phyloP scores from a whole-genome alignment of 2,888 invertebrate species.

The Clunio marinus region DNA sequence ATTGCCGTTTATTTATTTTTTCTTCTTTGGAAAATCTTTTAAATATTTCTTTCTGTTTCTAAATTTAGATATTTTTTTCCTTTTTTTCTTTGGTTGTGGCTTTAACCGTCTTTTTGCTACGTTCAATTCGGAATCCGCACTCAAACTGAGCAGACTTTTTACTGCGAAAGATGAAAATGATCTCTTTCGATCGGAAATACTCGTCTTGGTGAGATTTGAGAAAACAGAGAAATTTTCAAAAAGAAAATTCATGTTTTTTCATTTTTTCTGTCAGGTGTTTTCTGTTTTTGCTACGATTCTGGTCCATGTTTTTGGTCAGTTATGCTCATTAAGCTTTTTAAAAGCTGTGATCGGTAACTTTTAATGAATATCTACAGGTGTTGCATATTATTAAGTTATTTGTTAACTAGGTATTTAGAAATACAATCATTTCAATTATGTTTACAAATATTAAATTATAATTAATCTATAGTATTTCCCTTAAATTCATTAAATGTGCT shows the following conservation, averaged over 20 bases:
- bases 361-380: no score
- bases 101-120: slow-evolving; percentile 18
- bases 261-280: slow-evolving; percentile 21
- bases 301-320: no score
- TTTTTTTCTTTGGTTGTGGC: neutral
- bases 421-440: no score
- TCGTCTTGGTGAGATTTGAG: neutral
- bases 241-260: slow-evolving; percentile 16
- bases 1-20: neutral
- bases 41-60: slow-evolving; percentile 15
- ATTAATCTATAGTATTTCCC: no score
- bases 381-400: no score
- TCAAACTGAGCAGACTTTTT: slow-evolving; percentile 15
- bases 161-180: neutral
- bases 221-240: neutral
- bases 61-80: slow-evolving; percentile 19
- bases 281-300: neutral
- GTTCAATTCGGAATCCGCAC: neutral
- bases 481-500: no score
- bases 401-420: no score
- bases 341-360: no score
- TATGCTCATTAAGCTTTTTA: no score
- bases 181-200: neutral
- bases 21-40: neutral
- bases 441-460: no score